These are phyloP conservation scores for Misgurnus anguillicaudatus DNA, from an alignment of 2,113 vertebrate species.

Conservation along the genomic window DNA sequence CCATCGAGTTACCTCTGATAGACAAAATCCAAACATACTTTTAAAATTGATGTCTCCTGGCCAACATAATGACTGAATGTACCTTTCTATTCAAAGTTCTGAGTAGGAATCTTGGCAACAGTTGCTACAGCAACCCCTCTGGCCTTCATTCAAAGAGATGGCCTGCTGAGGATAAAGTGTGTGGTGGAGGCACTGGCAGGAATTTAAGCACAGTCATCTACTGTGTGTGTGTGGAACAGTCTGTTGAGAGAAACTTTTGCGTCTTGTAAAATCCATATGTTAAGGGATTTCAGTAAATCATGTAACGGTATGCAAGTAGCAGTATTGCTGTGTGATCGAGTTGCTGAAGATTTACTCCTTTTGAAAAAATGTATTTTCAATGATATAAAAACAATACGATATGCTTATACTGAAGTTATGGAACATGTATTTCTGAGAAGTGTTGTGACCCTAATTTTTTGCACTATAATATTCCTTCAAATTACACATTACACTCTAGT, in stretches of 20 bases:
- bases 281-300: slow-evolving; percentile 23
- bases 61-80: slow-evolving; percentile 39
- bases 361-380: slow-evolving; percentile 22
- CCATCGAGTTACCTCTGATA: slow-evolving; percentile 6
- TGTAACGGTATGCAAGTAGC: background rate
- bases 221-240: slow-evolving; percentile 17
- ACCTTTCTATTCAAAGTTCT: slow-evolving; percentile 34
- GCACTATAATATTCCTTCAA: no score
- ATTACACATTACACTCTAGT: background rate
- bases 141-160: slow-evolving; percentile 37
- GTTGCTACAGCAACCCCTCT: slow-evolving; percentile 54
- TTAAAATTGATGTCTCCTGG: slow-evolving; percentile 40
- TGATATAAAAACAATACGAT: slow-evolving; percentile 17
- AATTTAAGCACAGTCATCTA: slow-evolving; percentile 35
- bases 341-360: slow-evolving; percentile 36
- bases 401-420: no score
- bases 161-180: slow-evolving; percentile 30
- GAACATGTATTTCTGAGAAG: background rate
- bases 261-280: slow-evolving; percentile 28
- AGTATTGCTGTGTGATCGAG: slow-evolving; percentile 30
- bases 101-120: slow-evolving; percentile 47
- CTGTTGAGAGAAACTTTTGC: slow-evolving; percentile 8
- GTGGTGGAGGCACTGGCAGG: slow-evolving; percentile 23
- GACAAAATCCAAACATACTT: slow-evolving; percentile 41
- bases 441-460: no score